Base-by-base conservation (phyloP, 2,888 invertebrate species). In the Drosophila affinis region DNA sequence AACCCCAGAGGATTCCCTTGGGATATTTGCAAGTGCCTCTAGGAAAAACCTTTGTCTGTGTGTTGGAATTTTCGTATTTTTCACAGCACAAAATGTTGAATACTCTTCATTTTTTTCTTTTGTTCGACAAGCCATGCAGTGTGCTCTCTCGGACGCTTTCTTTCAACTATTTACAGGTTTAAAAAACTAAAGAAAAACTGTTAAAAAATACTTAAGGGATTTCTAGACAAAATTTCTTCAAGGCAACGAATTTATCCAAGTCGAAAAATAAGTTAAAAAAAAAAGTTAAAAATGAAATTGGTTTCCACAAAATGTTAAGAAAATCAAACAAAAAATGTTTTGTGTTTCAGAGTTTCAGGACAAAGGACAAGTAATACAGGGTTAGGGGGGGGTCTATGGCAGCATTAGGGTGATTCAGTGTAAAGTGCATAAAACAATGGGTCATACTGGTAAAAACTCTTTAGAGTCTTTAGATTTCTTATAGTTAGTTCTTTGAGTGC, bases 141-240 rank as follows among this genome's bases (percentile, higher is more conserved):
- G 92, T 87, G 90, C 88, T 91, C 92, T 92, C 92, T 92, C 92
- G 92, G 92, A 92, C 83, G 88, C 73, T 83, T 86, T 72, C 48
- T 76, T 77, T 64, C 39, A 75, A 69, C 47, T 75, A 65, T 71
- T 3, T 76, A 65, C 14, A 62, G 62, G 21, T 54, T 57, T 61
- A 47, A 53, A 53, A 57, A 39, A 57, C 45, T 39, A 64, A 54
- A 29, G 49, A 72, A 48, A 63, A 67, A 52, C 39, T 48, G 14
- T 32, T 21, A 7, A 45, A 47, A 62, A 58, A 67, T 44, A n/a
- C 54, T 63, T 24, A 49, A 57, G 9, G 34, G 29, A 29, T 48
- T 51, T 34, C 12, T 34, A 4, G 1, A 4, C 18, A 27, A 29
- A 45, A 7, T 18, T 17, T 24, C 4, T 49, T 51, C 1, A 47